These are phyloP conservation scores for Passer montanus DNA, from an alignment of 2,113 vertebrate genomes.

Conservation along the genomic window DNA sequence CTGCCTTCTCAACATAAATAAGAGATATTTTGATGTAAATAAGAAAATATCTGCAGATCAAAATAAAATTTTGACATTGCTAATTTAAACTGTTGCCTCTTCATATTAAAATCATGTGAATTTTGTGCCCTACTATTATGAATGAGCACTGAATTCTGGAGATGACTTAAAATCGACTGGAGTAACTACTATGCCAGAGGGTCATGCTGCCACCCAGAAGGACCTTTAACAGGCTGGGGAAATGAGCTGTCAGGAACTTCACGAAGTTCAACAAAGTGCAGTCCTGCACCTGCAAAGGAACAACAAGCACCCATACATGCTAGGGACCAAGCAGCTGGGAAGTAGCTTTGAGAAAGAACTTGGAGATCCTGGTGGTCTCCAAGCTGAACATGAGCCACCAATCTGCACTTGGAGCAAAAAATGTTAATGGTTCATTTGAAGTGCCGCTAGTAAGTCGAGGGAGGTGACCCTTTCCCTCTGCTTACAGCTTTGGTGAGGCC, in stretches of 20 bases:
- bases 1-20: neutral
- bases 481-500: neutral
- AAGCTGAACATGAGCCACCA: neutral
- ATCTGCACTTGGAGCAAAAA: neutral
- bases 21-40: neutral
- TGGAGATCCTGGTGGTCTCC: neutral
- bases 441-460: fast-evolving
- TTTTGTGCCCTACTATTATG: neutral
- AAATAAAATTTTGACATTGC: neutral
- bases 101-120: neutral
- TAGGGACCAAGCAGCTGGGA: neutral
- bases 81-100: neutral
- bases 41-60: neutral
- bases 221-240: neutral
- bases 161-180: neutral
- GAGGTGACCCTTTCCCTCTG: neutral
- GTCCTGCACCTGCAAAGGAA: neutral
- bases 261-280: neutral
- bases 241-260: neutral
- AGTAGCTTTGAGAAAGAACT: neutral
- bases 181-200: neutral
- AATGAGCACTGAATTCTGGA: neutral
- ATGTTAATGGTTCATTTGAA: neutral
- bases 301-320: fast-evolving
- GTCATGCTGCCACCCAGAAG: neutral